Conservation (phyloP, 1,140 invertebrate genomes). For the Pseudobourletiella spinata region DNA sequence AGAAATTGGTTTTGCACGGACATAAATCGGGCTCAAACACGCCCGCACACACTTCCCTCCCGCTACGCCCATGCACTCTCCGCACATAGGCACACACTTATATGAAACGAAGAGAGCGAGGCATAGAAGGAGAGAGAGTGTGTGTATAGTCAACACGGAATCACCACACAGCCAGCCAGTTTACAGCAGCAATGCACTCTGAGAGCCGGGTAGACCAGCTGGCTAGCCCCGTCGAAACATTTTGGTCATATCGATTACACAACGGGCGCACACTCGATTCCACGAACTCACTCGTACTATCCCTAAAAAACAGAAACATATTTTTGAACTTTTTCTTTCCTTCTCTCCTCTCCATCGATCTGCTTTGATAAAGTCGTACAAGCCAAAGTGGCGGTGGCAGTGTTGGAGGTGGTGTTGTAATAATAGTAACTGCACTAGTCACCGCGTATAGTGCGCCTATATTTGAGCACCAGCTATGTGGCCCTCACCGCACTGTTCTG, state of each 20-base stretch:
- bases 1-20: too few species aligned
- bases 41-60: too few species aligned
- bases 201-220: neutral
- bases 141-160: too few species aligned
- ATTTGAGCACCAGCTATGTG: slow-evolving; percentile 19
- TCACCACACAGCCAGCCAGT: too few species aligned
- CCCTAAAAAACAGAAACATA: slow-evolving; percentile 23
- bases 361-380: slow-evolving; percentile 29
- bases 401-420: neutral
- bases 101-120: too few species aligned
- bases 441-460: too few species aligned
- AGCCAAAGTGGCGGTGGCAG: neutral
- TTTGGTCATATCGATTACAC: slow-evolving; percentile 27
- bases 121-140: too few species aligned
- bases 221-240: slow-evolving; percentile 15
- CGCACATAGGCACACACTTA: too few species aligned
- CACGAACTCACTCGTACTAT: slow-evolving; percentile 14
- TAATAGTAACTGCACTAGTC: neutral
- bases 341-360: slow-evolving; percentile 34
- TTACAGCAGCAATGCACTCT: too few species aligned
- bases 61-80: too few species aligned
- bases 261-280: slow-evolving; percentile 25
- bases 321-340: slow-evolving; percentile 31
- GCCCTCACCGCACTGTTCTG: slow-evolving; percentile 18
- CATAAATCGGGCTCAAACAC: too few species aligned